These are phyloP conservation scores for Bovichtus variegatus DNA, from an alignment of 2,797 vertebrate genomes.

Conservation along the genomic window DNA sequence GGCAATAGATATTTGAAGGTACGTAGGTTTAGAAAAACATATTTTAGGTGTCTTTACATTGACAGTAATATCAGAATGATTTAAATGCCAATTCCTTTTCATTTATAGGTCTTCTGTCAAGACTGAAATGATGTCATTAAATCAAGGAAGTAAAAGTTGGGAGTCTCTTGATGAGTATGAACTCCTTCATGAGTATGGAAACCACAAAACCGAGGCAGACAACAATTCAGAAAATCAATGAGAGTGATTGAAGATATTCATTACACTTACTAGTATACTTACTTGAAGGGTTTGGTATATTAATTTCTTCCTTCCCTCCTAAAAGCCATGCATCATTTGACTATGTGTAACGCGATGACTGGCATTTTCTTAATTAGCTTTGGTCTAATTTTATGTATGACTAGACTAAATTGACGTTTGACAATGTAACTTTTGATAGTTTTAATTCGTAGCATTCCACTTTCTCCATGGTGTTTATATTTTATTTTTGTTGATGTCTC, in stretches of 20 bases:
- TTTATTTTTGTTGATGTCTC: constrained; percentile 52
- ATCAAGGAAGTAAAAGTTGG: constrained; percentile 56
- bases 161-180: constrained; percentile 64
- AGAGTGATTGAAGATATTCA: constrained; percentile 61
- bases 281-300: constrained; percentile 75
- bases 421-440: constrained; percentile 51
- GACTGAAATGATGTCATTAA: constrained; percentile 56
- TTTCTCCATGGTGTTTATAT: constrained; percentile 37
- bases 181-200: constrained; percentile 67
- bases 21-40: constrained; percentile 54
- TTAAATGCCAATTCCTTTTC: constrained; percentile 38
- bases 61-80: constrained; percentile 4
- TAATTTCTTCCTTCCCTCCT: constrained; percentile 23
- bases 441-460: constrained; percentile 53
- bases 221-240: constrained; percentile 57
- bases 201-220: constrained; percentile 56
- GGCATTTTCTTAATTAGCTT: constrained; percentile 58
- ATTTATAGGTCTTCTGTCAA: constrained; percentile 60
- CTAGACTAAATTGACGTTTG: constrained; percentile 39
- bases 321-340: constrained; percentile 55
- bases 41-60: constrained; percentile 19
- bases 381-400: constrained; percentile 58
- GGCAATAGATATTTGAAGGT: constrained; percentile 73
- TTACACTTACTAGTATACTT: constrained; percentile 47
- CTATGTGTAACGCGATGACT: constrained; percentile 42